Conservation (phyloP, 2,797 vertebrate genomes). For the Paratrypauchen microcephalus region DNA sequence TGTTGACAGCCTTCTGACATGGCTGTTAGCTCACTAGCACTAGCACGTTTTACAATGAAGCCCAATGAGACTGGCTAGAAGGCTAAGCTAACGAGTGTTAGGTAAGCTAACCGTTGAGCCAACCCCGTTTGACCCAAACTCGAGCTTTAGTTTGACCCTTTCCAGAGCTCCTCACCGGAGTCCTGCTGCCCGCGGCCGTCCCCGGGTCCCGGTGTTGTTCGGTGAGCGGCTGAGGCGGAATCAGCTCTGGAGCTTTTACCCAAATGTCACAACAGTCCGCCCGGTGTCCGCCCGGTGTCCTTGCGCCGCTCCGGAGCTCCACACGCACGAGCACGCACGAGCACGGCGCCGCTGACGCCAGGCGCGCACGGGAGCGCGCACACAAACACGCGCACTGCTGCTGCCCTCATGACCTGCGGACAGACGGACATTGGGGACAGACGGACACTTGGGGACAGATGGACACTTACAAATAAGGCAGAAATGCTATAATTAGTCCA, state of each 20-base stretch:
- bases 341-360: slow-evolving; percentile 17
- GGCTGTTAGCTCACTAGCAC: slow-evolving; percentile 1
- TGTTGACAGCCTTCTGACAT: slow-evolving; percentile 10
- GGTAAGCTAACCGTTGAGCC: slow-evolving; percentile 16
- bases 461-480: background rate
- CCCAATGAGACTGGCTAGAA: slow-evolving; percentile 11
- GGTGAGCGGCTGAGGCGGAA: background rate
- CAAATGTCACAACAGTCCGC: slow-evolving; percentile 63
- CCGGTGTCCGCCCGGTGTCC: slow-evolving; percentile 65
- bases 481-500: slow-evolving; percentile 9
- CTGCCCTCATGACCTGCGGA: slow-evolving; percentile 25
- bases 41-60: slow-evolving; percentile 10
- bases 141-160: slow-evolving; percentile 21
- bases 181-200: background rate
- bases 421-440: slow-evolving; percentile 12
- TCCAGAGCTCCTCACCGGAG: too few relatives aligned
- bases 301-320: slow-evolving; percentile 51
- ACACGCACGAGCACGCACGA: slow-evolving; percentile 9
- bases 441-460: background rate
- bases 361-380: background rate
- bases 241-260: slow-evolving; percentile 26
- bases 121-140: slow-evolving; percentile 19
- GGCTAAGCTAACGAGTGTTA: slow-evolving; percentile 27
- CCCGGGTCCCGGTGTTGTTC: background rate
- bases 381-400: slow-evolving; percentile 14